Evolutionary conservation across 2,113 vertebrate species (phyloP).

Genomic region (Oncorhynchus mykiss): DNA sequence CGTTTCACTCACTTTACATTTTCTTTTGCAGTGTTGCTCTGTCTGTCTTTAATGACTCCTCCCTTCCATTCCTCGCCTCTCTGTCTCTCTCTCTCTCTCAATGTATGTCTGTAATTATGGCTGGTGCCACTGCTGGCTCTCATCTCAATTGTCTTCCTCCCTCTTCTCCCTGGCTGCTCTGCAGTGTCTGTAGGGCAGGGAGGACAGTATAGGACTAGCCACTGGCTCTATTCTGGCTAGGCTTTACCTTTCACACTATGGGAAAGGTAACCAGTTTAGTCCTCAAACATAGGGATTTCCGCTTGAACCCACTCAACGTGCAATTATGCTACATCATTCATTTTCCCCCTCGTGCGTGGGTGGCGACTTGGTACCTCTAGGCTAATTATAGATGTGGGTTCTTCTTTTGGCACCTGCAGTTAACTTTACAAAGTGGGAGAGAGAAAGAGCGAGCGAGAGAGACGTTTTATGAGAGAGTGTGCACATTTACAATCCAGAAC

Average conservation of each 20-base stretch:
- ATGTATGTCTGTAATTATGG: conserved; percentile 36
- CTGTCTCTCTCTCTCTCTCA: conserved; percentile 16
- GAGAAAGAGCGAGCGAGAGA: no score
- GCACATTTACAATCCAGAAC: no score
- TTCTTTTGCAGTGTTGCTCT: no score
- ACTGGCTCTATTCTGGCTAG: neutral
- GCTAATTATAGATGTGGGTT: conserved; percentile 66
- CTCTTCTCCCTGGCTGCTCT: neutral
- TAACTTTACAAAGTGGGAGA: neutral
- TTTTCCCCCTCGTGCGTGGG: conserved; percentile 58
- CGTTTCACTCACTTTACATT: no score
- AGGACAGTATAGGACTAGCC: conserved; percentile 3
- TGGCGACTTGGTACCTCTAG: conserved; percentile 61
- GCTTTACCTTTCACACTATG: conserved; percentile 30
- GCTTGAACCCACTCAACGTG: conserved; percentile 63
- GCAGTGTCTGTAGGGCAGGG: conserved; percentile 22
- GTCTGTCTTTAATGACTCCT: no score
- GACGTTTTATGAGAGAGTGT: no score
- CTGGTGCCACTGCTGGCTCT: conserved; percentile 31
- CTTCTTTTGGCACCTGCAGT: conserved; percentile 32
- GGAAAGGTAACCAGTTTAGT: conserved; percentile 38
- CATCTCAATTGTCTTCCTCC: conserved; percentile 6
- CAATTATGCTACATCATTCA: conserved; percentile 62
- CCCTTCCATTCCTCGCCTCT: neutral
- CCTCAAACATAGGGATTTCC: conserved; percentile 17